Evolutionary conservation across 2,797 vertebrate species (phyloP), one percentile per base, ranked within the genome.

Genomic region (Momotus momota): DNA sequence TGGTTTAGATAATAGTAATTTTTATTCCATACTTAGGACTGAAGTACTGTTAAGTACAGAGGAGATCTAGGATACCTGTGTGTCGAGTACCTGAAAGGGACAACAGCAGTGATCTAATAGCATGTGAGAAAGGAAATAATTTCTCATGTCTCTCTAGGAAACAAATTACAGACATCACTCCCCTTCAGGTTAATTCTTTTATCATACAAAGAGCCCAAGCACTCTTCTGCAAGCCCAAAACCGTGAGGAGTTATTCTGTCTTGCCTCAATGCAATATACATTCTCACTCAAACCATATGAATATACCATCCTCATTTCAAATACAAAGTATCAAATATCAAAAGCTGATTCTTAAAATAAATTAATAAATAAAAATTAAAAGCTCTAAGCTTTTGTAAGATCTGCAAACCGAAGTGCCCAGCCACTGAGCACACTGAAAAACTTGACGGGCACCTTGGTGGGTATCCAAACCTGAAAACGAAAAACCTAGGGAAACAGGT

Each of bases 1-100:
- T 1, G 0, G 25, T 38, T 81, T 33, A 14, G 2, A 16, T 45
- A 93, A 52, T 0, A 0, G 21, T 58, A 51, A 62, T 54, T 80
- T 86, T 85, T 75, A 52, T 82, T 71, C 61, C 54, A 58, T 57
- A 20, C 31, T 82, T 92, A n/a, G 54, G 23, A 52, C 51, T 41
- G 25, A 41, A 81, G 8, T 11, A 51, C 18, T 31, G 27, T 22
- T 70, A 48, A 73, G 31, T 19, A 58, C 8, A 26, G 22, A 70
- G 43, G 15, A 70, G 57, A 75, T 31, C 25, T 87, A 74, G 74
- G 19, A 81, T 9, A 23, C 21, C 65, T 41, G 25, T 14, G 14
- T 31, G 18, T 66, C 6, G 16, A 85, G 54, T 21, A 82, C 38
- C 52, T 54, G 23, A 1, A 3, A 73, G 43, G n/a, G 23, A 75